Percentiles rank a stretch among this genome's conserved stretches.
Evolutionary conservation across 2,888 invertebrate genomes (phyloP).

Genomic region (Melieria picta): DNA sequence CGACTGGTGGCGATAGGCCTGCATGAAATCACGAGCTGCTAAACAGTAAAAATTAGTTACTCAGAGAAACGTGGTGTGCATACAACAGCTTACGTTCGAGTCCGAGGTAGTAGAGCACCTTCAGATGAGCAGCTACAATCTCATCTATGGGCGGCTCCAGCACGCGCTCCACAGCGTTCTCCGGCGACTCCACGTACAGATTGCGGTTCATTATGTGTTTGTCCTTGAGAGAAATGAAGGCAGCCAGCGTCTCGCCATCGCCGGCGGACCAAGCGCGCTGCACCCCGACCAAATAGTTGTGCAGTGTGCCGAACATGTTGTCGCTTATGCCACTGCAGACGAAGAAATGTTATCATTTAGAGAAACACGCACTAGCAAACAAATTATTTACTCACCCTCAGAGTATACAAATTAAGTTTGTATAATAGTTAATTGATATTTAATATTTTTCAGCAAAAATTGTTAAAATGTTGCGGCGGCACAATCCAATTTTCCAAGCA

Average conservation of each 20-base stretch:
- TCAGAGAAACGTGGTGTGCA: neutral
- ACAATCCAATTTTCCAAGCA: neutral
- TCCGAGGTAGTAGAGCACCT: conserved; percentile 69
- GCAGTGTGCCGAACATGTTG: conserved; percentile 57
- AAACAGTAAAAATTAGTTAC: conserved; percentile 12
- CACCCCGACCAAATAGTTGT: conserved; percentile 66
- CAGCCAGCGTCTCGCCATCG: conserved; percentile 72
- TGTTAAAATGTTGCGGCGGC: neutral
- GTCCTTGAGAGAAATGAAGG: conserved; percentile 74
- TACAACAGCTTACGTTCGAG: conserved; percentile 65
- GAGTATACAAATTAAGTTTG: neutral
- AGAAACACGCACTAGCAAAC: neutral
- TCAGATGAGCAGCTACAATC: conserved; percentile 78
- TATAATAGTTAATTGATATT: neutral
- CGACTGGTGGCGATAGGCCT: conserved; percentile 83
- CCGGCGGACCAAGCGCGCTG: conserved; percentile 72
- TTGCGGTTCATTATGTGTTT: conserved; percentile 78
- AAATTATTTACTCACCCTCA: neutral
- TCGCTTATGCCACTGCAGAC: neutral
- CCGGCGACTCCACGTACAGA: conserved; percentile 77
- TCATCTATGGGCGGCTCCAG: conserved; percentile 81
- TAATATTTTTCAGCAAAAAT: neutral
- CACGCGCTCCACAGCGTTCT: conserved; percentile 75
- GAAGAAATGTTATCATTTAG: neutral
- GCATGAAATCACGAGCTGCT: conserved; percentile 68